phyloP scores from a whole-genome alignment of 2,113 vertebrate species.

The Sebastes fasciatus region DNA sequence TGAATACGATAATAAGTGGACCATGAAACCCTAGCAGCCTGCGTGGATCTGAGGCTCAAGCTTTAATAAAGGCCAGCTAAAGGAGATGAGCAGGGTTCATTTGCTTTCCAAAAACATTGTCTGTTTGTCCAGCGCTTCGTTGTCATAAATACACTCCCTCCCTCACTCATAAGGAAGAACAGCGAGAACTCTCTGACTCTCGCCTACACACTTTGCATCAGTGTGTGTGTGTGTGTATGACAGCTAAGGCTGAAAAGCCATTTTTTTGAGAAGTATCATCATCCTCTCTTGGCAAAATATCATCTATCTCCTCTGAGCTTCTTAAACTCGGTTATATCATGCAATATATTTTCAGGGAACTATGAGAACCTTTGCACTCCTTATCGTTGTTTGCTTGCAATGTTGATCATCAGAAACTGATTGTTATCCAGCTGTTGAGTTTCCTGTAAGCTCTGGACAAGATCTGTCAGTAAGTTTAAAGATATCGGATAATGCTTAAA shows the following conservation, averaged over 20 bases:
- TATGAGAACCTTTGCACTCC: background rate
- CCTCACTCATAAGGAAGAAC: slow-evolving; percentile 26
- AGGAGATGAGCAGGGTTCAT: slow-evolving; percentile 72
- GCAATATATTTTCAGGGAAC: background rate
- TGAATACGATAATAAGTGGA: slow-evolving; percentile 69
- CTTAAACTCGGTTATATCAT: background rate
- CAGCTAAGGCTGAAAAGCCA: background rate
- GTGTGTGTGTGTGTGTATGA: background rate
- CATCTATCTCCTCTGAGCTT: background rate
- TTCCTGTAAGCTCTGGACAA: background rate
- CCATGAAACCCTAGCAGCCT: slow-evolving; percentile 73
- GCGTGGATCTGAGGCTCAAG: slow-evolving; percentile 62
- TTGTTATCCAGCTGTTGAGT: slow-evolving; percentile 5
- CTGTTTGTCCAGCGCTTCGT: slow-evolving; percentile 66
- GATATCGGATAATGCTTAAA: slow-evolving; percentile 6
- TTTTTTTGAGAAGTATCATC: slow-evolving; percentile 3
- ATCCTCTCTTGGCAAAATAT: slow-evolving; percentile 7
- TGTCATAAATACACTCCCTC: slow-evolving; percentile 56
- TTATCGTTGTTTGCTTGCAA: background rate
- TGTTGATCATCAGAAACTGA: background rate
- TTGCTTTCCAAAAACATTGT: slow-evolving; percentile 65
- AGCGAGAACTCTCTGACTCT: slow-evolving; percentile 41
- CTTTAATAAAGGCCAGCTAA: slow-evolving; percentile 76
- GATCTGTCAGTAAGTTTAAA: slow-evolving; percentile 1
- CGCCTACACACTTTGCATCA: background rate